Conservation (phyloP, 2,113 vertebrate species). For the Dicrurus megarhynchus region DNA sequence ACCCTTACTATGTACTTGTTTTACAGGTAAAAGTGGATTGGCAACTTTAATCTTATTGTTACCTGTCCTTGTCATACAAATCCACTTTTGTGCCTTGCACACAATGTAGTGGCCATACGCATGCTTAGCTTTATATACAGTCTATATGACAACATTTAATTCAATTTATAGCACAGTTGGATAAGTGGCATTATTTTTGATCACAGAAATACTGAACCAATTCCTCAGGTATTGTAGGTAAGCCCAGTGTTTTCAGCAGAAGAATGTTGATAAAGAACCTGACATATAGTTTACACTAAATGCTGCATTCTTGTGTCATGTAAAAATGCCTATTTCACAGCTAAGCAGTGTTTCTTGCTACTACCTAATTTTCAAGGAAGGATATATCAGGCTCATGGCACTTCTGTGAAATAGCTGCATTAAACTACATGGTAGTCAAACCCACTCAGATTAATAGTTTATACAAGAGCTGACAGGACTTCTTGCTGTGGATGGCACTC, state of each 20-base stretch:
- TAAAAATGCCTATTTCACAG: not conserved
- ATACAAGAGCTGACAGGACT: not conserved
- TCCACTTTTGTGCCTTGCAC: not conserved
- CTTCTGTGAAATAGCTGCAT: not conserved
- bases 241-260: not conserved
- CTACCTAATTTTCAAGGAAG: not conserved
- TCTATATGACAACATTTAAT: not conserved
- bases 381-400: not conserved
- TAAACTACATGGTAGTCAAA: not conserved
- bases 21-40: not conserved
- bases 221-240: not conserved
- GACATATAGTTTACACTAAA: not conserved
- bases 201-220: not conserved
- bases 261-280: not conserved
- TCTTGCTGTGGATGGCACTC: not conserved
- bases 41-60: not conserved
- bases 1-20: not conserved
- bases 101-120: fast-evolving
- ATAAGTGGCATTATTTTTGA: not conserved
- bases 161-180: not conserved
- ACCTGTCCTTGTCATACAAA: not conserved
- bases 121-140: not conserved
- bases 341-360: not conserved
- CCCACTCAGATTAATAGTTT: not conserved
- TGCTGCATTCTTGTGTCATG: not conserved